Base-by-base conservation (phyloP, 1,140 invertebrate species). In the Philotrypesis tridentata region DNA sequence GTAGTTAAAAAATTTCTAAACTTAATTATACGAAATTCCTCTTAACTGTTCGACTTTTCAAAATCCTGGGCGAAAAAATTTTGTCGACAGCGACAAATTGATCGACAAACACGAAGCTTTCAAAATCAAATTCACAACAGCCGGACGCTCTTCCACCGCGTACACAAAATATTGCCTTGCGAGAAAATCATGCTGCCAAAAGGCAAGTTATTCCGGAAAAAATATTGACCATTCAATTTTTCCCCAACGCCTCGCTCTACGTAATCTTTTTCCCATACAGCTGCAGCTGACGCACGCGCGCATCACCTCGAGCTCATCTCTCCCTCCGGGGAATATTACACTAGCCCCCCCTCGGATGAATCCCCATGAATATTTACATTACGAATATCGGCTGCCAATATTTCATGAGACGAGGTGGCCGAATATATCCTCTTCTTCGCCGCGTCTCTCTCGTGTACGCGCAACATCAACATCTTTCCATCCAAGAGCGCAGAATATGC, bases 291-390 rank as follows among this genome's bases (percentile, higher is more conserved):
- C 63, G 27, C 63, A 33, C 12, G 17, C 9, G 27, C 5, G 67
- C 3, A 17, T 17, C 4, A 25, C 12, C 11, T 29, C 12, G 8
- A 6, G 48, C 31, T 12, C 21, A 68, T n/a, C 17, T 68, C 27
- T 65, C 25, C 12, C 61, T 21, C 67, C 27, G 7, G 8, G n/a
- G 37, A 71, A 60, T 73, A 73, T 73, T 73, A n/a, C n/a, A n/a
- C n/a, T n/a, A n/a, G 43, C 11, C 6, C 17, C 60, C 25, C 14
- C 21, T 43, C 9, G 1, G 43, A 12, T 7, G 68, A 17, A 37
- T 71, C 27, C 21, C 43, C n/a, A 60, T 73, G 71, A 63, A 75
- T 75, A 63, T 75, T 75, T 75, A 75, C 73, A n/a, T 61, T 9
- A 25, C 7, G 55, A 12, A 63, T 75, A 61, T 75, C 29, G 48